These are phyloP conservation scores for Carcina quercana DNA, from an alignment of 2,888 invertebrate species.

Conservation along the genomic window DNA sequence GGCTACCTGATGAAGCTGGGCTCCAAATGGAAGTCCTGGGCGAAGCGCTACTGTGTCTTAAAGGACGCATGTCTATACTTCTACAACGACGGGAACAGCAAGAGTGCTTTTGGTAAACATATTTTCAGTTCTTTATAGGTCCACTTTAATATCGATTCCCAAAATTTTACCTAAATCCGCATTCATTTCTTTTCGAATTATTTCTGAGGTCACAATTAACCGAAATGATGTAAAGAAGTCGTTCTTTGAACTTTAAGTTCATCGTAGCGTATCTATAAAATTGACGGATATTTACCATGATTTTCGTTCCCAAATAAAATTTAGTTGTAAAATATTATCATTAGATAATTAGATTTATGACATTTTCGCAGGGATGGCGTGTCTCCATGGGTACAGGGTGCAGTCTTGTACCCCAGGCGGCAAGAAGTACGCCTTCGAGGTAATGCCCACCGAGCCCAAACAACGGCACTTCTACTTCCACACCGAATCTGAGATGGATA, in stretches of 20 bases:
- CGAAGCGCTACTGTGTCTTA: constrained; percentile 92
- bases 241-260: no score
- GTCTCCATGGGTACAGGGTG: constrained; percentile 94
- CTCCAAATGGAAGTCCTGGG: constrained; percentile 92
- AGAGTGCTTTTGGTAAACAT: constrained; percentile 87
- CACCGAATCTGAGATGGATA: constrained; percentile 95
- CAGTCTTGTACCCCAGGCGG: constrained; percentile 89
- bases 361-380: constrained; percentile 88
- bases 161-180: no score
- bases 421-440: constrained; percentile 93
- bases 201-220: no score
- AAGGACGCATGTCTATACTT: constrained; percentile 97
- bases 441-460: constrained; percentile 89
- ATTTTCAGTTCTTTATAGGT: no score
- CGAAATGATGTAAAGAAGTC: no score
- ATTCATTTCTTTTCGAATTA: no score
- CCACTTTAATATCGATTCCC: no score
- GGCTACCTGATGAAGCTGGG: constrained; percentile 94
- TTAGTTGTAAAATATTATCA: no score
- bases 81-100: constrained; percentile 91
- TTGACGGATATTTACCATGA: no score
- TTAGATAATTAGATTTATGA: no score
- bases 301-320: no score
- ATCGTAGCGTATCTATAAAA: no score
- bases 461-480: constrained; percentile 94